Evolutionary conservation across 2,113 vertebrate species (phyloP).

Genomic region (Lota lota): DNA sequence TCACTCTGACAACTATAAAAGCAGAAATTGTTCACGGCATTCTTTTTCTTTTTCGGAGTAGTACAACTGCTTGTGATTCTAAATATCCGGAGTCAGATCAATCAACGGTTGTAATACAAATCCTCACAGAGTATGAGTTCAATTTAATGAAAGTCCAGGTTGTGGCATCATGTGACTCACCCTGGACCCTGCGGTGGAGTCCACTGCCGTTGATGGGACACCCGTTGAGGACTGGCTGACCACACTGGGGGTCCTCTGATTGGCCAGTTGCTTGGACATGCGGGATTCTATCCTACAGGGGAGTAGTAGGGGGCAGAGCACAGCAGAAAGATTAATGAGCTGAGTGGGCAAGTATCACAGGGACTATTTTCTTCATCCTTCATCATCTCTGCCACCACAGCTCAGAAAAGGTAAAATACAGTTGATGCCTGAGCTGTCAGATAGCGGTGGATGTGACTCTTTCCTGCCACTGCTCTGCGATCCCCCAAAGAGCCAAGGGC

Average conservation of each 20-base stretch:
- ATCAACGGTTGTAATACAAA: too few relatives aligned
- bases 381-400: conserved; percentile 8
- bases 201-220: conserved; percentile 80
- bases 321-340: too few relatives aligned
- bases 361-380: not conserved
- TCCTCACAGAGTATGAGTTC: too few relatives aligned
- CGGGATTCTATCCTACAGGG: conserved; percentile 77
- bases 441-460: conserved; percentile 52
- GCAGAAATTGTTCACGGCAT: not conserved
- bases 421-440: conserved; percentile 34
- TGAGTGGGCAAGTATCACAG: too few relatives aligned
- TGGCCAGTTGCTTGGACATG: conserved; percentile 85
- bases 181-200: conserved; percentile 79
- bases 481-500: conserved; percentile 35
- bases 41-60: not conserved
- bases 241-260: conserved; percentile 90
- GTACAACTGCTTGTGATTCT: not conserved
- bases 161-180: conserved; percentile 61
- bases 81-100: not conserved
- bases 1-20: not conserved
- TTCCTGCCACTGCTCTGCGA: conserved; percentile 48
- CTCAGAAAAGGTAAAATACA: not conserved
- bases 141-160: not conserved
- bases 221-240: conserved; percentile 86
- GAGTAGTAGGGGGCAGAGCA: conserved; percentile 3